Conservation (phyloP, 2,888 invertebrate genomes). For the Nasonia oneida region DNA sequence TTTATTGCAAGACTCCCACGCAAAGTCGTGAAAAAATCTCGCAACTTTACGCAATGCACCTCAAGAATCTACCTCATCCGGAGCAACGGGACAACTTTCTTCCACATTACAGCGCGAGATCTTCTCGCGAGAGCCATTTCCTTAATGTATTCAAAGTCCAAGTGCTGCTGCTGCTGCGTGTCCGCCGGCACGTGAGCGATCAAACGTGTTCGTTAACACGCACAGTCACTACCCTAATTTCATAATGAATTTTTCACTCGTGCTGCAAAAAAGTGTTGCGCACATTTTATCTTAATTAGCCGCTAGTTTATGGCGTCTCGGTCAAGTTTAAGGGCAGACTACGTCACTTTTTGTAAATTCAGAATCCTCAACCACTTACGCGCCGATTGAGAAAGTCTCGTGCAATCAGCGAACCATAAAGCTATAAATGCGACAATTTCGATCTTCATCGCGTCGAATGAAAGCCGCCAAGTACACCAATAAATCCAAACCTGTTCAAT, state of each 20-base stretch:
- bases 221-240: slow-evolving; percentile 10
- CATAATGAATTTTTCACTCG: slow-evolving; percentile 25
- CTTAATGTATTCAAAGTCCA: slow-evolving; percentile 27
- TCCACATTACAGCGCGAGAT: background rate
- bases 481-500: slow-evolving; percentile 10
- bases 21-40: background rate
- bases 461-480: background rate
- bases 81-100: slow-evolving; percentile 43
- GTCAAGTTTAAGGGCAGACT: background rate
- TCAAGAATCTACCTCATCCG: slow-evolving; percentile 15
- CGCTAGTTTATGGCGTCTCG: background rate
- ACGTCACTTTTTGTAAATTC: background rate
- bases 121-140: background rate
- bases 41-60: slow-evolving; percentile 24
- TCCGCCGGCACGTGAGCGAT: slow-evolving; percentile 34
- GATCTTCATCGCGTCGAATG: background rate
- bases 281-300: slow-evolving; percentile 24
- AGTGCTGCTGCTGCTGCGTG: background rate
- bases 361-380: background rate
- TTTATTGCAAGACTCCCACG: background rate
- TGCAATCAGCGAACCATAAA: background rate
- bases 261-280: background rate
- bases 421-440: background rate
- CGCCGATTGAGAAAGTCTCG: background rate
- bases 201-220: slow-evolving; percentile 32